Percentiles rank a stretch among this genome's conserved stretches.
phyloP scores from a whole-genome alignment of 1,140 invertebrate genomes.

The Tyrophagus putrescentiae region DNA sequence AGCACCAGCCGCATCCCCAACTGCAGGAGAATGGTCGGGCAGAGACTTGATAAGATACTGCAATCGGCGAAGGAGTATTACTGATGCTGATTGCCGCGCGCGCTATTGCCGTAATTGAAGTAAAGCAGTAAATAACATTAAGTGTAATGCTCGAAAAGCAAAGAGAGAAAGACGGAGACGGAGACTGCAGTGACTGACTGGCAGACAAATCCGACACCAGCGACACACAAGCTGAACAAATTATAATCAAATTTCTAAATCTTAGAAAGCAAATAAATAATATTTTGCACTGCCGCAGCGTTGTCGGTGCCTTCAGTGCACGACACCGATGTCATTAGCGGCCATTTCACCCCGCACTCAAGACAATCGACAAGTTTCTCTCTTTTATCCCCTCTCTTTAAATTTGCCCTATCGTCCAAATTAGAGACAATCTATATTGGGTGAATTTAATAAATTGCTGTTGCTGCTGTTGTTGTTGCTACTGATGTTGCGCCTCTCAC shows the following conservation, averaged over 20 bases:
- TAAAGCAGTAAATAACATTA: conserved; percentile 1
- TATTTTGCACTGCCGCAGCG: not conserved
- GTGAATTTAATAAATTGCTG: conserved; percentile 8
- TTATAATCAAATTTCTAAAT: conserved; percentile 6
- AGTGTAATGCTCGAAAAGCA: not conserved
- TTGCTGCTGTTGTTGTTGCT: not conserved
- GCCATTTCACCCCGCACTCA: not conserved
- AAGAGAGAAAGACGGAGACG: not conserved
- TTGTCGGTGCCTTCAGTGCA: too few relatives aligned
- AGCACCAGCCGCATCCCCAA: too few relatives aligned
- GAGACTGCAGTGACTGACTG: not conserved
- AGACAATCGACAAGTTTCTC: conserved; percentile 12
- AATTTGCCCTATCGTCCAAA: not conserved
- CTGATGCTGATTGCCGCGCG: not conserved
- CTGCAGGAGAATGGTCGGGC: not conserved
- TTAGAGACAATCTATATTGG: conserved; percentile 2
- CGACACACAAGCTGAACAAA: too few relatives aligned
- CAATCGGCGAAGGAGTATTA: not conserved
- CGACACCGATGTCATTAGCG: not conserved
- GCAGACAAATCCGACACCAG: not conserved
- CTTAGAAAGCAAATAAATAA: not conserved
- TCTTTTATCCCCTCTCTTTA: not conserved
- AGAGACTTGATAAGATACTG: not conserved
- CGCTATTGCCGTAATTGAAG: too few relatives aligned
- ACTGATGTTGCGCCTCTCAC: too few relatives aligned